Conservation (phyloP, 2,888 invertebrate genomes). For the Peribatodes rhomboidaria region DNA sequence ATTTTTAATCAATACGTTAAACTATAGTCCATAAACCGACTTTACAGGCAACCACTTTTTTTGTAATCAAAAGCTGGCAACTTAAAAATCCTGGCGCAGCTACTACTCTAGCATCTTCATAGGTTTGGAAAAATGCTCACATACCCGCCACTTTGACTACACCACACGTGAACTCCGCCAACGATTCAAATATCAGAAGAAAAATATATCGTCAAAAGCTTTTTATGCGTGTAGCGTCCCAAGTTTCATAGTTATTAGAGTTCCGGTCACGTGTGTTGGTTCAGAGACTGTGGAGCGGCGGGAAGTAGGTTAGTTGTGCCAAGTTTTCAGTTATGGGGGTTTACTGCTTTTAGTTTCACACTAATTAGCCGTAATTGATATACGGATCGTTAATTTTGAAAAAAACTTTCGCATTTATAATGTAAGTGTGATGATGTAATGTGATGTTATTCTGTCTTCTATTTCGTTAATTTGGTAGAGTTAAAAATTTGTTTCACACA, state of each 20-base stretch:
- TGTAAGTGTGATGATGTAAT: not conserved
- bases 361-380: conserved; percentile 38
- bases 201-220: conserved; percentile 9
- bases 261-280: conserved; percentile 38
- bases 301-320: conserved; percentile 43
- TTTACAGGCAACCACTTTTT: too few species aligned
- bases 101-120: too few species aligned
- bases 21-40: too few species aligned
- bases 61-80: too few species aligned
- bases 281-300: conserved; percentile 28
- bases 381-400: conserved; percentile 11
- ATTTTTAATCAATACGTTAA: too few species aligned
- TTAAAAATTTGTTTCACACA: not conserved
- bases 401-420: not conserved
- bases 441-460: too few species aligned
- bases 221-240: conserved; percentile 15
- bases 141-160: not conserved
- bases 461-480: too few species aligned
- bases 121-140: not conserved
- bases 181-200: not conserved
- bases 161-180: not conserved
- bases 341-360: conserved; percentile 36
- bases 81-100: too few species aligned
- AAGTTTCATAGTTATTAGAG: conserved; percentile 21
- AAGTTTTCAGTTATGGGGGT: conserved; percentile 42